Conservation (phyloP, 2,888 invertebrate species). For the Sturmia bella region DNA sequence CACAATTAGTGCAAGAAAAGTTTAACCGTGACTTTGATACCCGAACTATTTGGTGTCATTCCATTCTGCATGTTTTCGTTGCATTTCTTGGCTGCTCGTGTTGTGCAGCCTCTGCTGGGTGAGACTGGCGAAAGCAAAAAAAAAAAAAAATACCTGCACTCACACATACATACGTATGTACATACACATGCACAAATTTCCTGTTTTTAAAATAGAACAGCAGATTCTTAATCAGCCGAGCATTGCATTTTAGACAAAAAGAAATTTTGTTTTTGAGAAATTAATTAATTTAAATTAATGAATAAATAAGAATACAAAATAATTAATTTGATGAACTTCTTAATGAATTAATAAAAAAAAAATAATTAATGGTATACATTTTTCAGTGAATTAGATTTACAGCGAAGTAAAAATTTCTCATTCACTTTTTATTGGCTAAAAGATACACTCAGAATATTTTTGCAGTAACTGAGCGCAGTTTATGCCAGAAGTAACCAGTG, state of each 20-base stretch:
- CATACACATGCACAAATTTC: not conserved
- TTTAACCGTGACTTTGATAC: slow-evolving; percentile 36
- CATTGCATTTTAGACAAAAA: slow-evolving; percentile 4
- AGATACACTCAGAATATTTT: too few relatives aligned
- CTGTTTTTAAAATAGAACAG: slow-evolving; percentile 10
- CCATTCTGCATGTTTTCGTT: not conserved
- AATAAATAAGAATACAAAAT: too few relatives aligned
- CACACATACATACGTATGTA: not conserved
- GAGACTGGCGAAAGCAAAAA: too few relatives aligned
- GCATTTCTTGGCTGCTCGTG: too few relatives aligned
- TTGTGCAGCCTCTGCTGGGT: not conserved
- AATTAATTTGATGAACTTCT: too few relatives aligned
- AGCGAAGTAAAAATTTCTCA: too few relatives aligned
- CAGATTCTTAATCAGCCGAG: slow-evolving; percentile 6
- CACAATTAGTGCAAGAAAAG: slow-evolving; percentile 14
- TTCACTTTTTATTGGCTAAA: too few relatives aligned
- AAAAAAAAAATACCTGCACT: not conserved
- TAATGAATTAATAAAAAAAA: too few relatives aligned
- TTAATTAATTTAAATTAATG: not conserved
- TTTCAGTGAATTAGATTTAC: too few relatives aligned
- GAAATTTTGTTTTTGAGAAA: not conserved
- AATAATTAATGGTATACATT: too few relatives aligned
- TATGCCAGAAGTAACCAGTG: too few relatives aligned
- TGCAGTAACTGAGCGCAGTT: too few relatives aligned
- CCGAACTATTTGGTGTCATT: slow-evolving; percentile 2